Percentiles rank a stretch among this genome's conserved stretches.
Evolutionary conservation across 1,140 invertebrate species (phyloP).

Genomic region (Cydia pomonella): DNA sequence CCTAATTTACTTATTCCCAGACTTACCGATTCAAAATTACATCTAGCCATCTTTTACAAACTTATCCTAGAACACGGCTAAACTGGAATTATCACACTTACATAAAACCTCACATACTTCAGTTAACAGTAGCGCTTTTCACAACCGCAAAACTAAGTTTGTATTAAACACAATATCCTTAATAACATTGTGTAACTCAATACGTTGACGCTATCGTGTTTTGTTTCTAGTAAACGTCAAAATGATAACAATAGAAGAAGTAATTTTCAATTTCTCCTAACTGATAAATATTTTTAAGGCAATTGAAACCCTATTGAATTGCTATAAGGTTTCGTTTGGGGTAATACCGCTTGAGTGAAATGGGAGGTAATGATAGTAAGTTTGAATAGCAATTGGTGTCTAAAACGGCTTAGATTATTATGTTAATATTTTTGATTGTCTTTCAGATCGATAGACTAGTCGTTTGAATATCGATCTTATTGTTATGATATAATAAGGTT

Average conservation of each 20-base stretch:
- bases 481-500: background rate
- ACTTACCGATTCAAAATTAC: background rate
- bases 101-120: background rate
- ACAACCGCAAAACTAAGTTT: background rate
- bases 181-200: constrained; percentile 9
- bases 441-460: background rate
- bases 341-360: background rate
- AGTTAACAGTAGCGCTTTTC: background rate
- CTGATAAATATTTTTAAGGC: background rate
- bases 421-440: constrained; percentile 20
- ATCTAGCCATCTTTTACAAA: constrained; percentile 2
- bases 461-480: background rate
- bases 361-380: background rate
- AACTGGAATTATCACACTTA: background rate
- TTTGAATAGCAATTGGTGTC: constrained; percentile 1
- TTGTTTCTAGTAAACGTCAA: constrained; percentile 21
- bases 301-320: background rate
- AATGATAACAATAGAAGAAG: background rate
- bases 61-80: background rate
- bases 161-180: constrained; percentile 9
- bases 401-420: constrained; percentile 2
- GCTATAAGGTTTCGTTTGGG: background rate
- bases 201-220: constrained; percentile 12
- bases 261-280: background rate
- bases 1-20: constrained; percentile 19